These are phyloP conservation scores for Ochropacha duplaris DNA, from an alignment of 2,888 invertebrate species.

Conservation along the genomic window DNA sequence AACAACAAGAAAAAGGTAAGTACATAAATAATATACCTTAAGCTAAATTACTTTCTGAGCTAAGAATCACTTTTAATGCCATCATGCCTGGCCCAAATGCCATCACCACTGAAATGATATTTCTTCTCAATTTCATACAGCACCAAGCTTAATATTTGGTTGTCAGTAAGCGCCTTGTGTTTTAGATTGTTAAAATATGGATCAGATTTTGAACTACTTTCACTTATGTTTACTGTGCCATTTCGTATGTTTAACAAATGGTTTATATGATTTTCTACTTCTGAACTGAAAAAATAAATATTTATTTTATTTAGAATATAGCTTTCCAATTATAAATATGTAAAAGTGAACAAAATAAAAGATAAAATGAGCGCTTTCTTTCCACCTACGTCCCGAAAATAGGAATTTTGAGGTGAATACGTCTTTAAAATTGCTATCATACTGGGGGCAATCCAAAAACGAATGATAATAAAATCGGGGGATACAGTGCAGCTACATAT, in stretches of 20 bases:
- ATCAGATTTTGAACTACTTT: slow-evolving; percentile 33
- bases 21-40: not conserved
- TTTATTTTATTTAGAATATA: too few species aligned
- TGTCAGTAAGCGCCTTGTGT: slow-evolving; percentile 56
- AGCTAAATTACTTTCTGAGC: slow-evolving; percentile 15
- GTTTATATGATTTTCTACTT: slow-evolving; percentile 54
- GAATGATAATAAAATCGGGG: too few species aligned
- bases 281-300: slow-evolving; percentile 47
- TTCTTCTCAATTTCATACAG: slow-evolving; percentile 88
- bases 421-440: too few species aligned
- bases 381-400: too few species aligned
- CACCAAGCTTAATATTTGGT: slow-evolving; percentile 84
- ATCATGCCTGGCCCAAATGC: slow-evolving; percentile 83
- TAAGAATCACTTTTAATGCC: slow-evolving; percentile 36
- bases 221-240: slow-evolving; percentile 17
- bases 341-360: too few species aligned
- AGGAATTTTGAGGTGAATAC: too few species aligned
- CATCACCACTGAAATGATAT: slow-evolving; percentile 89
- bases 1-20: too few species aligned
- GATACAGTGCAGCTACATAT: too few species aligned
- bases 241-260: slow-evolving; percentile 41
- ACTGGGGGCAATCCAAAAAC: too few species aligned
- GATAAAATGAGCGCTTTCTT: too few species aligned
- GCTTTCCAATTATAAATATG: too few species aligned
- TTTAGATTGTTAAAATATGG: slow-evolving; percentile 45